These are phyloP conservation scores for Sipha flava DNA, from an alignment of 1,140 invertebrate genomes.

Conservation along the genomic window DNA sequence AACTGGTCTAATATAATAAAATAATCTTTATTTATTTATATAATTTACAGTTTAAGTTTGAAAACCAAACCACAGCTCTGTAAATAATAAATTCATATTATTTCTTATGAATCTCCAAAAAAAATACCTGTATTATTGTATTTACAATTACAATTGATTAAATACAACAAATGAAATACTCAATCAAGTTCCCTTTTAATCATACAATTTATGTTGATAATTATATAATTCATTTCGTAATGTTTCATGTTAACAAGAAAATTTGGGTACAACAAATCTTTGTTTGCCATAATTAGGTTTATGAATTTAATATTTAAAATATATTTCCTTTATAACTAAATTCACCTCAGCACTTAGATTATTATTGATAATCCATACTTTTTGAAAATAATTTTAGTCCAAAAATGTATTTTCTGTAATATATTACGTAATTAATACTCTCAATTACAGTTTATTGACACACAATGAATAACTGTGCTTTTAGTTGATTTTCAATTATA, in stretches of 20 bases:
- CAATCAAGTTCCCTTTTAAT: background rate
- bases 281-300: background rate
- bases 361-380: background rate
- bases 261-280: background rate
- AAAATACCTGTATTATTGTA: no score
- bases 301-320: slow-evolving; percentile 2
- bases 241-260: background rate
- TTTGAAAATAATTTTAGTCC: background rate
- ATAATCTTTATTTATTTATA: no score
- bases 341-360: background rate
- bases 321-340: background rate
- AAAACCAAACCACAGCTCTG: no score
- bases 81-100: no score
- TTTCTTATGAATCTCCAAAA: no score
- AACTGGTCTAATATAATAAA: no score
- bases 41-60: no score
- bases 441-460: no score
- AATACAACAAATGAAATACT: background rate
- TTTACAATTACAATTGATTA: background rate
- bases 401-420: background rate
- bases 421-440: no score
- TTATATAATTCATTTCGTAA: background rate
- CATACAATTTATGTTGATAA: background rate
- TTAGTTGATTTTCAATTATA: no score
- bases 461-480: no score